phyloP scores from a whole-genome alignment of 2,888 invertebrate genomes.

The Gari tellinella region DNA sequence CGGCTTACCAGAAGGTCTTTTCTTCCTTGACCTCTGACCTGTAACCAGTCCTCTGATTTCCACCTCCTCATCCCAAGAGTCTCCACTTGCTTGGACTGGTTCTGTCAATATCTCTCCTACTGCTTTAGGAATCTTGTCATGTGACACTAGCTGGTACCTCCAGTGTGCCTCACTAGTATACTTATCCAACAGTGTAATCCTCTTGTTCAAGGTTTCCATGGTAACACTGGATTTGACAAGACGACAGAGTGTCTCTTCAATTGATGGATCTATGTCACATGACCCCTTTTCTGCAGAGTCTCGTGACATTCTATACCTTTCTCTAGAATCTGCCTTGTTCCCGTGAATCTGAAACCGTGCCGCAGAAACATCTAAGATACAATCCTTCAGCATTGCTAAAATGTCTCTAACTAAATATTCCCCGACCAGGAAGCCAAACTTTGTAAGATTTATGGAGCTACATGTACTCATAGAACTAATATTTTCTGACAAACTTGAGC shows the following conservation, averaged over 20 bases:
- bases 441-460: conserved; percentile 54
- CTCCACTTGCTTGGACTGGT: conserved; percentile 61
- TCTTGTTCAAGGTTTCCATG: conserved; percentile 72
- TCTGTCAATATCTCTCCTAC: conserved; percentile 69
- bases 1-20: too few relatives aligned
- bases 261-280: conserved; percentile 51
- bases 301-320: conserved; percentile 33
- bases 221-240: conserved; percentile 71
- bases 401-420: conserved; percentile 80
- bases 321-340: conserved; percentile 56
- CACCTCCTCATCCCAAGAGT: conserved; percentile 58
- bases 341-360: conserved; percentile 70
- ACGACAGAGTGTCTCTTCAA: conserved; percentile 69
- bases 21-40: conserved; percentile 15
- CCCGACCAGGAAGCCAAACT: conserved; percentile 76
- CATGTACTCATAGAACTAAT: conserved; percentile 62
- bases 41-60: conserved; percentile 38
- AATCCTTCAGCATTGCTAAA: conserved; percentile 77
- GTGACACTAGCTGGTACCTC: conserved; percentile 88
- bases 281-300: conserved; percentile 26
- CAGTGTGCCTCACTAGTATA: conserved; percentile 89
- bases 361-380: conserved; percentile 74
- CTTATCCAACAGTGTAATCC: conserved; percentile 84
- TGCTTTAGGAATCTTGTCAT: conserved; percentile 74
- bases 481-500: conserved; percentile 48